Evolutionary conservation across 2,888 invertebrate genomes (phyloP), one percentile per base, ranked within the genome.

Genomic region (Tachystola acroxantha): DNA sequence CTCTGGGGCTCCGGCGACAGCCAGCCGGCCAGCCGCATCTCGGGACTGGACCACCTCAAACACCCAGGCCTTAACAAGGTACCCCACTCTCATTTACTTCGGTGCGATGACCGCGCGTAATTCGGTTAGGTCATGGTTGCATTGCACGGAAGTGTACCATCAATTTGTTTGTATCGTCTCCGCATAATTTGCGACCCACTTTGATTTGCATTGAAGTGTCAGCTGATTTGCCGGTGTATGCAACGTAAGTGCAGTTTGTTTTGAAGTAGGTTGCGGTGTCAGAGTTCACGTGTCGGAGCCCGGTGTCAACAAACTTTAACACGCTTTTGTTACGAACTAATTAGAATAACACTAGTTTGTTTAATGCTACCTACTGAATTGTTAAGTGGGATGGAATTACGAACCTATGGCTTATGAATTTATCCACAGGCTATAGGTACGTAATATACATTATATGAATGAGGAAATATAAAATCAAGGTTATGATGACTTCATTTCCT

Each of bases 31-130:
- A 88, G 88, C 64, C 86, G 87, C 39, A 65, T 90, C 37, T 87
- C 90, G 37, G 93, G 93, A 38, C 84, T 93, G 46, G 93, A 93
- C 72, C 90, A 90, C 46, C 81, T 93, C 30, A 88, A 89, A 42
- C 89, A 91, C 64, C 91, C 93, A 1, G 88, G 90, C 39, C 84
- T 92, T 7, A 93, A 93, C 70, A 93, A 93, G 92, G 93, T 93
- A 70, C 6, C 10, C n/a, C 7, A 7, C 14, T 4, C 9, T 1
- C 10, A 11, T 5, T 11, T 2, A 28, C 10, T 56, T 56, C 46
- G 42, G 46, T 56, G 56, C 45, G 42, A 48, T 53, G 49, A 44
- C 48, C 51, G 47, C 42, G 39, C 44, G 43, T 57, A 50, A 60
- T 67, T 62, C 43, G 54, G 53, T 60, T 69, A 74, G 75, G 73